A percentile compares a stretch with the other conserved stretches of the same genome.
Evolutionary conservation across 2,797 vertebrate genomes (phyloP).

Genomic region (Carduelis carduelis): DNA sequence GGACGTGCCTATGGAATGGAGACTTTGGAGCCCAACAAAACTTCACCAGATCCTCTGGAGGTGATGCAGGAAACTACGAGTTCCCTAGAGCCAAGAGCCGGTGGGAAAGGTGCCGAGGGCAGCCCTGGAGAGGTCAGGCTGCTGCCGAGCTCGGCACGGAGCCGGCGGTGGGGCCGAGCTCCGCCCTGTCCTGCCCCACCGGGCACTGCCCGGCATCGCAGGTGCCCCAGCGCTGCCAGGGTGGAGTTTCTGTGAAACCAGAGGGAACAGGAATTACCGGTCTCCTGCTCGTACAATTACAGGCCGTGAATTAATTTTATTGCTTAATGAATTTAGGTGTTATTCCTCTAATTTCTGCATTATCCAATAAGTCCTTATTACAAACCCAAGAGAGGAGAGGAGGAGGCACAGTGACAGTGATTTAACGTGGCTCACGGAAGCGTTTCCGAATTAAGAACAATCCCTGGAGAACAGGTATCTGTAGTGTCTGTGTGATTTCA

Average conservation of each 20-base stretch:
- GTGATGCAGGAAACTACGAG: background rate
- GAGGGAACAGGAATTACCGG: conserved; percentile 69
- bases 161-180: background rate
- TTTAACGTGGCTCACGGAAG: background rate
- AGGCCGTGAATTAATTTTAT: conserved; percentile 24
- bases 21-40: background rate
- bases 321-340: conserved; percentile 59
- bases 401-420: background rate
- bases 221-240: background rate
- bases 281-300: conserved; percentile 22
- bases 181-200: background rate
- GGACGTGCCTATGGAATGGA: background rate
- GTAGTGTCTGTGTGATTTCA: background rate
- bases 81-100: rapidly evolving
- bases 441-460: background rate
- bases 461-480: background rate
- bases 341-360: conserved; percentile 41
- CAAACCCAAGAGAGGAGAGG: background rate
- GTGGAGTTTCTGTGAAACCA: conserved; percentile 41
- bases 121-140: background rate
- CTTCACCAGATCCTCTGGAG: background rate
- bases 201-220: background rate
- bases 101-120: background rate
- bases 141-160: background rate
- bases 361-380: background rate